These are phyloP conservation scores for Drosophila lini DNA, from an alignment of 1,140 invertebrate genomes.

Conservation along the genomic window DNA sequence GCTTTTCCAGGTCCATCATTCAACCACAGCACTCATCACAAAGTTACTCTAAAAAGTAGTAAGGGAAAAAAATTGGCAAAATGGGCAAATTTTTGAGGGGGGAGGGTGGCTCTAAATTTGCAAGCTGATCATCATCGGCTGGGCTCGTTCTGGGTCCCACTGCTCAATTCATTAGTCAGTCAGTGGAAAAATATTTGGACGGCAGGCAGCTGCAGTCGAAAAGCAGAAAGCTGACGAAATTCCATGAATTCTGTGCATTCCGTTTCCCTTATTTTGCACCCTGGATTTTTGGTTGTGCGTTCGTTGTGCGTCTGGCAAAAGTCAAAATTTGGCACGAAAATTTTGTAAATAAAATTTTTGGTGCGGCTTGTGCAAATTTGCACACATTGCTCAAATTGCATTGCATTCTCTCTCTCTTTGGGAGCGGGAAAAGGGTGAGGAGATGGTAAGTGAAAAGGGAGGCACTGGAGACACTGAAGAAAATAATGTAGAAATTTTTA, in stretches of 20 bases:
- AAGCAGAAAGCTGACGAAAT: slow-evolving; percentile 6
- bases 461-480: background rate
- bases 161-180: slow-evolving; percentile 58
- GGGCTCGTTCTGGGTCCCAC: slow-evolving; percentile 32
- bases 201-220: slow-evolving; percentile 21
- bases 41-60: background rate
- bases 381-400: slow-evolving; percentile 74
- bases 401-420: slow-evolving; percentile 31
- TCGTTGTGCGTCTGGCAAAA: slow-evolving; percentile 38
- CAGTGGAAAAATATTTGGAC: slow-evolving; percentile 58
- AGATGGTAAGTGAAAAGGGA: background rate
- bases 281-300: slow-evolving; percentile 25
- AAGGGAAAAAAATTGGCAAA: background rate
- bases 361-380: slow-evolving; percentile 75
- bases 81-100: background rate
- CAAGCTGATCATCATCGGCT: slow-evolving; percentile 45
- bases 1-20: background rate
- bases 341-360: slow-evolving; percentile 52
- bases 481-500: background rate
- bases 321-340: slow-evolving; percentile 57
- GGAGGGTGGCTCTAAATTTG: slow-evolving; percentile 9
- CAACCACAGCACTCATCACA: background rate
- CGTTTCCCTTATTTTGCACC: slow-evolving; percentile 4
- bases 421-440: background rate
- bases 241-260: slow-evolving; percentile 14